phyloP scores from a whole-genome alignment of 2,888 invertebrate species.

The Trichacis sp. region DNA sequence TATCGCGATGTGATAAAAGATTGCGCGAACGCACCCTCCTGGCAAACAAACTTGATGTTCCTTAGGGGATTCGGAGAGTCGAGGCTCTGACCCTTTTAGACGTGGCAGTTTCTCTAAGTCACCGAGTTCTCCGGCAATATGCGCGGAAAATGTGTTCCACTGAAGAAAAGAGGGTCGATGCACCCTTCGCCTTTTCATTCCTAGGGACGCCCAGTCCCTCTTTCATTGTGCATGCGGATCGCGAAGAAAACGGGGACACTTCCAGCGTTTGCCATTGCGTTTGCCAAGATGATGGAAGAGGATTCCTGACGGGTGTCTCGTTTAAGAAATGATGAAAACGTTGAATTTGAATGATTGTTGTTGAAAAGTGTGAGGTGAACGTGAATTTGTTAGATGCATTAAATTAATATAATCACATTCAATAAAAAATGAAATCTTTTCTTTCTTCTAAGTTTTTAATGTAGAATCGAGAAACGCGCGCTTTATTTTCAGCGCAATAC shows the following conservation, averaged over 20 bases:
- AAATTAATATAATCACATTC: too few species aligned
- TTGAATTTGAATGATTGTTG: too few species aligned
- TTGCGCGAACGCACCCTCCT: slow-evolving; percentile 1
- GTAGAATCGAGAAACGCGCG: too few species aligned
- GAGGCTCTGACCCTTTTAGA: slow-evolving; percentile 32
- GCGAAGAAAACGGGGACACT: slow-evolving; percentile 4
- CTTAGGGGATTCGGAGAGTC: slow-evolving; percentile 3
- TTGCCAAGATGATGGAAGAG: slow-evolving; percentile 1
- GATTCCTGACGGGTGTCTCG: too few species aligned
- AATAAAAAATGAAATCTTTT: too few species aligned
- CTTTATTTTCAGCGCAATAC: too few species aligned
- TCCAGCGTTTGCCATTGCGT: not conserved
- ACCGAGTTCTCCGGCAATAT: slow-evolving; percentile 28
- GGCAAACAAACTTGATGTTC: not conserved
- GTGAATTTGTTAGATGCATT: too few species aligned
- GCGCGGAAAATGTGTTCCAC: slow-evolving; percentile 32
- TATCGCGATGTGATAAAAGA: not conserved
- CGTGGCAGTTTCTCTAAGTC: slow-evolving; percentile 30
- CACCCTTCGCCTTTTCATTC: slow-evolving; percentile 35
- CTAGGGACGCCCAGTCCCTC: slow-evolving; percentile 16
- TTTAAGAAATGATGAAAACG: too few species aligned
- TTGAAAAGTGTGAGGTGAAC: too few species aligned
- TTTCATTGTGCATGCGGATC: slow-evolving; percentile 3
- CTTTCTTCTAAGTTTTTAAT: too few species aligned
- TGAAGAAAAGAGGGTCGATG: slow-evolving; percentile 19